These are phyloP conservation scores for Lycia hirtaria DNA, from an alignment of 2,888 invertebrate genomes.

Conservation along the genomic window DNA sequence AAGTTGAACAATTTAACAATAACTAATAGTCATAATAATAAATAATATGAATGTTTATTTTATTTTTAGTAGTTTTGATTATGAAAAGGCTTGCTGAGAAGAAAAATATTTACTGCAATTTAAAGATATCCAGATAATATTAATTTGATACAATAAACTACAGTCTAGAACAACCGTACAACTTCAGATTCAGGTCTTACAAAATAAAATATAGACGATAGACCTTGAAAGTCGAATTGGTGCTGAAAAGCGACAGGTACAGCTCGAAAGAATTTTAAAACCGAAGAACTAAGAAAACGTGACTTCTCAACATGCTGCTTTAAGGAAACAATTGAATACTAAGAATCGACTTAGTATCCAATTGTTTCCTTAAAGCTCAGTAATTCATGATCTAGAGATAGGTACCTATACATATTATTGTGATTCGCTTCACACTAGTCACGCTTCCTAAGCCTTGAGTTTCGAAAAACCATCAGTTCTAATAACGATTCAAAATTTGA, in stretches of 20 bases:
- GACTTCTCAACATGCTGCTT: not conserved
- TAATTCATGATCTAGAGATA: conserved; percentile 5
- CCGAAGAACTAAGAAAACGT: conserved; percentile 2
- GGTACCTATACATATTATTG: no score
- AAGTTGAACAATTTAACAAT: no score
- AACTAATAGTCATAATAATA: no score
- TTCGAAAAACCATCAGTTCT: conserved; percentile 4
- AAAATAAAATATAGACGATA: not conserved
- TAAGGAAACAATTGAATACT: no score
- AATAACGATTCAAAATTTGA: conserved; percentile 22
- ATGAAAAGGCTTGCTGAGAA: no score
- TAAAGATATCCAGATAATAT: no score
- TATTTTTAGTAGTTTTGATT: no score
- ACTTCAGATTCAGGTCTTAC: no score
- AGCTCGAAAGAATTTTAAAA: not conserved
- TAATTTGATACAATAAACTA: no score
- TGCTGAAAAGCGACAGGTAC: not conserved
- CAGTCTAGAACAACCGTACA: no score
- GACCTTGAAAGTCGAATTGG: not conserved
- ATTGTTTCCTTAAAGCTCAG: conserved; percentile 11
- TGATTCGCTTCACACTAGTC: conserved; percentile 12
- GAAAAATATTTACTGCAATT: no score
- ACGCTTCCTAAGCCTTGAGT: conserved; percentile 18
- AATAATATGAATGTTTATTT: no score
- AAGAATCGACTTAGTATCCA: not conserved